These are phyloP conservation scores for Solen grandis DNA, from an alignment of 1,140 invertebrate genomes.

Conservation along the genomic window DNA sequence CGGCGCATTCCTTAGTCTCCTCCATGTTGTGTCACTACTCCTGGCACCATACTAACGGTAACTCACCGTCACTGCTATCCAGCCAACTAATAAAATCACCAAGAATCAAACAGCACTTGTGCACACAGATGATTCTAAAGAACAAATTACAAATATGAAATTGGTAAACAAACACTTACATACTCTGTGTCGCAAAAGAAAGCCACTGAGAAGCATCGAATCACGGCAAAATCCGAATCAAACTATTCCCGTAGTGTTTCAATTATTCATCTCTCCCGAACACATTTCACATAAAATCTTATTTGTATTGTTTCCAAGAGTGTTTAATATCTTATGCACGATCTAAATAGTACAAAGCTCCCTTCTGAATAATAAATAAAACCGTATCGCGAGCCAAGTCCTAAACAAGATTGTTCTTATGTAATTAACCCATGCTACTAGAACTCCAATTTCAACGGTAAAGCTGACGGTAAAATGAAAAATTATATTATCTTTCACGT, in stretches of 20 bases:
- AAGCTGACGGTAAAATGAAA: no score
- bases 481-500: no score
- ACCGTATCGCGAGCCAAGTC: background rate
- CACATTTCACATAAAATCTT: background rate
- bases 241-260: background rate
- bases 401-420: slow-evolving; percentile 35
- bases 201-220: background rate
- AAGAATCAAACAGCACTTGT: background rate
- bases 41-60: background rate
- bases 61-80: slow-evolving; percentile 10
- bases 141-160: background rate
- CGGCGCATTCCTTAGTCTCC: slow-evolving; percentile 11
- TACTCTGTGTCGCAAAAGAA: background rate
- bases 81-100: background rate
- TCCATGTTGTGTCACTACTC: slow-evolving; percentile 27
- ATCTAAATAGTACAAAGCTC: slow-evolving; percentile 19
- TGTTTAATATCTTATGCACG: slow-evolving; percentile 4
- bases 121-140: background rate
- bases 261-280: background rate
- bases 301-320: background rate
- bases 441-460: slow-evolving; percentile 39
- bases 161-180: background rate
- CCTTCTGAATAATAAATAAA: slow-evolving; percentile 45
- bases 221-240: slow-evolving; percentile 18
- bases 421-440: slow-evolving; percentile 44